A percentile compares a stretch with the other conserved stretches of the same genome.
Conservation (phyloP, 2,113 vertebrate genomes). For the Sinocyclocheilus maitianheensis region DNA sequence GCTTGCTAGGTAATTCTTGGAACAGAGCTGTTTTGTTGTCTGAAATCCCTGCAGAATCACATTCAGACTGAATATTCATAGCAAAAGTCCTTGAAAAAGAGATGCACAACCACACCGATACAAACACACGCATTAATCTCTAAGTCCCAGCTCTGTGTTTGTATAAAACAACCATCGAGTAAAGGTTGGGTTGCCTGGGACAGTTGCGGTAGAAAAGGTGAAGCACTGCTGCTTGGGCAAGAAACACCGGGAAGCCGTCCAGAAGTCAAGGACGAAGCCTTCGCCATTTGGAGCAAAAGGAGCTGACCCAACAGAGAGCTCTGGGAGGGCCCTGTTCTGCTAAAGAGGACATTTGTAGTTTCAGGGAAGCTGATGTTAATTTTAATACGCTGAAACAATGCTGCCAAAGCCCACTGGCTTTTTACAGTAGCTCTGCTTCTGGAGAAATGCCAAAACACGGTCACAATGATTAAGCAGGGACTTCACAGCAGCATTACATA, state of each 20-base stretch:
- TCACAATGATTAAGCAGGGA: constrained; percentile 23
- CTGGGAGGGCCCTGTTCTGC: constrained; percentile 21
- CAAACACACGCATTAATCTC: background rate
- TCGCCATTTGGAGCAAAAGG: constrained; percentile 32
- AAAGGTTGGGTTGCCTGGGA: background rate
- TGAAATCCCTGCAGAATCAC: background rate
- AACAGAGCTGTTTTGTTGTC: background rate
- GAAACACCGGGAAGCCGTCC: constrained; percentile 42
- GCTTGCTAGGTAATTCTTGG: background rate
- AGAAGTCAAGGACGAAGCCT: constrained; percentile 41
- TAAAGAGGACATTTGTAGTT: constrained; percentile 47
- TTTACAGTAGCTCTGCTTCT: constrained; percentile 13
- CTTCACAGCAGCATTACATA: background rate
- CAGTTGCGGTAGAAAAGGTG: background rate
- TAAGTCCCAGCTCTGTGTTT: background rate
- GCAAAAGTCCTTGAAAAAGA: constrained; percentile 2
- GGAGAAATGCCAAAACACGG: constrained; percentile 10
- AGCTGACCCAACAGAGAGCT: constrained; percentile 43
- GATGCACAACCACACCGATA: background rate
- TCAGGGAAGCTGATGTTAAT: constrained; percentile 18
- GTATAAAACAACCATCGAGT: background rate
- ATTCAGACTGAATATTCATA: constrained; percentile 14
- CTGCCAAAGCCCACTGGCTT: constrained; percentile 39
- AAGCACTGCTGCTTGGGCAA: constrained; percentile 20
- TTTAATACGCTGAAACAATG: constrained; percentile 31